phyloP scores from a whole-genome alignment of 2,888 invertebrate genomes.

The Cephus nigrinus region DNA sequence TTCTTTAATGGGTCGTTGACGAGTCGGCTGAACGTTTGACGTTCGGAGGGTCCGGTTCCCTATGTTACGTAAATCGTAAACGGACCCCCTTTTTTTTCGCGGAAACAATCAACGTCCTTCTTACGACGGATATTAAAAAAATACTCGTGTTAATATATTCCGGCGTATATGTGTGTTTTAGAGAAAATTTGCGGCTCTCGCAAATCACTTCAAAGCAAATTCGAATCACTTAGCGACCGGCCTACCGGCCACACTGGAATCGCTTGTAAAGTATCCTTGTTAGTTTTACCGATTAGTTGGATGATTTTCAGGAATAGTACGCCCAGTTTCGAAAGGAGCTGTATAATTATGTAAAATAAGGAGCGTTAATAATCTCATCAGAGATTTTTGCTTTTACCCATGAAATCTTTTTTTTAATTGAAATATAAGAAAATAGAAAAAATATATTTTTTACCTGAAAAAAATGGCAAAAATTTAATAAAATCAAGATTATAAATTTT shows the following conservation, averaged over 20 bases:
- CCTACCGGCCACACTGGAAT: background rate
- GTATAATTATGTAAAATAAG: background rate
- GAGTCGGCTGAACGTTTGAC: background rate
- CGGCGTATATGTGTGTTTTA: background rate
- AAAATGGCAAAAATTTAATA: too few relatives aligned
- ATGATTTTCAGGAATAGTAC: background rate
- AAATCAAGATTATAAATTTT: too few relatives aligned
- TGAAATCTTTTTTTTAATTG: too few relatives aligned
- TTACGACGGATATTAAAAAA: background rate
- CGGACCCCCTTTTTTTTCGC: background rate
- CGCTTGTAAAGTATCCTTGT: background rate
- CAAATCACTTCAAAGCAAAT: slow-evolving; percentile 7
- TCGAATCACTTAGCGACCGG: slow-evolving; percentile 4
- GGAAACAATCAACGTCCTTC: background rate
- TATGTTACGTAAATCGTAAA: background rate
- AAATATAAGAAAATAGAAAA: background rate
- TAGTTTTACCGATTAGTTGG: background rate
- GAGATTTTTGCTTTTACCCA: background rate
- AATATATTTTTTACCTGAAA: background rate
- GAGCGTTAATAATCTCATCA: background rate
- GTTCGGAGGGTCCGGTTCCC: background rate
- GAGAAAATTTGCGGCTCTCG: slow-evolving; percentile 1
- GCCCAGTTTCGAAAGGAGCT: background rate
- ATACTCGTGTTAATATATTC: background rate
- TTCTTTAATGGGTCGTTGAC: background rate